Percentiles rank a stretch among this genome's conserved stretches.
phyloP scores from a whole-genome alignment of 2,888 invertebrate species.

The Lasioglossum marginatum region DNA sequence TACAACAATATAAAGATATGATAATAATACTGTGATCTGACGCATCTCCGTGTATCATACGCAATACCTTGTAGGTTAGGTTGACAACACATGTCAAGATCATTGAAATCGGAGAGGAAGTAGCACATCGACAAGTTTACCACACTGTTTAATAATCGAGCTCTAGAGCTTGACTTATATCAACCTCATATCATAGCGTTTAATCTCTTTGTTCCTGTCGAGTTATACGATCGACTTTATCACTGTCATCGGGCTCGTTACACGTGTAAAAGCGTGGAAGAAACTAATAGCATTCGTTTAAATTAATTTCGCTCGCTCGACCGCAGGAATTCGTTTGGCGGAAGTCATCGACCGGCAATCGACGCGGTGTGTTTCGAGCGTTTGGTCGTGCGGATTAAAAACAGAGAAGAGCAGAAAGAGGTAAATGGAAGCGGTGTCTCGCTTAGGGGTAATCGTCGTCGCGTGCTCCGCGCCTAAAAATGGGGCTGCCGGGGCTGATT shows the following conservation, averaged over 20 bases:
- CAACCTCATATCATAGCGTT: background rate
- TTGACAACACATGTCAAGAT: too few relatives aligned
- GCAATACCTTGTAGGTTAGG: too few relatives aligned
- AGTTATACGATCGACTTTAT: background rate
- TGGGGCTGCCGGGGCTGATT: constrained; percentile 79
- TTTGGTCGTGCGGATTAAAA: constrained; percentile 49
- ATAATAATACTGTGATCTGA: too few relatives aligned
- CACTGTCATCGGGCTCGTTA: background rate
- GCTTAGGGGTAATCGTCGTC: constrained; percentile 64
- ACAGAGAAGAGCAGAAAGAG: constrained; percentile 24
- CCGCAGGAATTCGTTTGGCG: constrained; percentile 16
- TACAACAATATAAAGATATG: too few relatives aligned
- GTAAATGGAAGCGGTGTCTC: constrained; percentile 56
- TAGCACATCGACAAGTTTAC: too few relatives aligned
- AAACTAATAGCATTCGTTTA: constrained; percentile 5
- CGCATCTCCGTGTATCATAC: too few relatives aligned
- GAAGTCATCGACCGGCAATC: constrained; percentile 33
- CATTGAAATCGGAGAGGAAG: too few relatives aligned
- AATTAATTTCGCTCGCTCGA: constrained; percentile 25
- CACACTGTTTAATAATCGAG: background rate
- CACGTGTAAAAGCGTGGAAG: background rate
- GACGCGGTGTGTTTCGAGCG: constrained; percentile 24
- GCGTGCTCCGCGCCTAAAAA: constrained; percentile 71
- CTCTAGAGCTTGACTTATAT: background rate
- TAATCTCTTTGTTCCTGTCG: background rate